Conservation (phyloP, 2,888 invertebrate genomes). For the Epicampocera succincta region DNA sequence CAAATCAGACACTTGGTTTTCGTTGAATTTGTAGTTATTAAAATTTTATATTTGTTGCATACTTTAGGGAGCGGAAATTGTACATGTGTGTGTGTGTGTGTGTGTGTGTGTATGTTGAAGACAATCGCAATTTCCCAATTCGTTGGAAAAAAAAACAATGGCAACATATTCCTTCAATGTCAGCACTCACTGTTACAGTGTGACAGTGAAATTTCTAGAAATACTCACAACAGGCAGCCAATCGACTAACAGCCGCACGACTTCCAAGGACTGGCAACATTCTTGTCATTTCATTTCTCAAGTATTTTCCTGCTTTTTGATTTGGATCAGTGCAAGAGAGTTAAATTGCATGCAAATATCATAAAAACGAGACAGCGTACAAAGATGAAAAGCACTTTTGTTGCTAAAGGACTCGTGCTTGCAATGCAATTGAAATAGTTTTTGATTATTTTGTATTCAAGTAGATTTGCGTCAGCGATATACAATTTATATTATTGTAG, state of each 20-base stretch:
- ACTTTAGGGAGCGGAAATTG: conserved; percentile 43
- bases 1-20: too few relatives aligned
- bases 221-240: conserved; percentile 17
- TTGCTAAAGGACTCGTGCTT: conserved; percentile 18
- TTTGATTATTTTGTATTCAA: conserved; percentile 2
- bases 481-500: neutral
- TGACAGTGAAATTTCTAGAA: conserved; percentile 14
- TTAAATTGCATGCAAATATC: conserved; percentile 14
- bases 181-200: neutral
- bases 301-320: neutral
- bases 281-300: conserved; percentile 18
- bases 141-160: conserved; percentile 18
- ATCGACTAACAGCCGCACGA: conserved; percentile 49
- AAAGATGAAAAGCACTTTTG: conserved; percentile 10
- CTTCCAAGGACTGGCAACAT: conserved; percentile 50
- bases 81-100: conserved; percentile 3
- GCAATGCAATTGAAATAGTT: conserved; percentile 21
- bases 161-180: conserved; percentile 47
- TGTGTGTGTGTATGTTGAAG: neutral
- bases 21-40: neutral
- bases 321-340: conserved; percentile 4
- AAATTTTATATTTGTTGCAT: conserved; percentile 52
- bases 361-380: conserved; percentile 8
- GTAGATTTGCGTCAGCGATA: conserved; percentile 10
- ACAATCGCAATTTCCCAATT: conserved; percentile 31